Evolutionary conservation across 2,888 invertebrate species (phyloP).

Genomic region (Coecobrya sp.): DNA sequence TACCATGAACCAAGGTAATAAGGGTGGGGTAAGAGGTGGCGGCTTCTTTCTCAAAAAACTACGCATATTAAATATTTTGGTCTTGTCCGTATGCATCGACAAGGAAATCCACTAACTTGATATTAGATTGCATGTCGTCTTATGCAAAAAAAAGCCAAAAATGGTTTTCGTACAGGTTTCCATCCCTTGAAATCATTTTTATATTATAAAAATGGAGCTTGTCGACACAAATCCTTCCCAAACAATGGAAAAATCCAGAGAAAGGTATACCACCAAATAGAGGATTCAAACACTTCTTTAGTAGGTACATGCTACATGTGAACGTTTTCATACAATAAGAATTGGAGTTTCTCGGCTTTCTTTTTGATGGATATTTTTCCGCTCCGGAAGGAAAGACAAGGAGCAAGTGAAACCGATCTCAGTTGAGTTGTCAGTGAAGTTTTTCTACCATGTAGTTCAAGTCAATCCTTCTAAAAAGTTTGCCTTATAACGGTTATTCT

Average conservation of each 20-base stretch:
- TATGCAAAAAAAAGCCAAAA: conserved; percentile 5
- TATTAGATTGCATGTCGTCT: not conserved
- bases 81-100: not conserved
- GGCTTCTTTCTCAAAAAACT: conserved; percentile 19
- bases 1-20: conserved; percentile 29
- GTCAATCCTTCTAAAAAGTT: conserved; percentile 4
- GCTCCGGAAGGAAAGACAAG: conserved; percentile 59
- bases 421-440: conserved; percentile 32
- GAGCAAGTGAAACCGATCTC: conserved; percentile 61
- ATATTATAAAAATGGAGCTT: conserved; percentile 41
- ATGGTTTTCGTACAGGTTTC: not conserved
- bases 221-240: conserved; percentile 1
- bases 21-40: conserved; percentile 9
- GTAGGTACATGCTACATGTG: not conserved
- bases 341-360: conserved; percentile 45
- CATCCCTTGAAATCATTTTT: conserved; percentile 33
- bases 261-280: not conserved
- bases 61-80: conserved; percentile 23
- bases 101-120: not conserved
- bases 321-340: not conserved
- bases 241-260: conserved; percentile 13
- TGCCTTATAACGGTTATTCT: not conserved
- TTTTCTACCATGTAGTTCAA: conserved; percentile 22
- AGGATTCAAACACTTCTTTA: not conserved
- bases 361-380: conserved; percentile 59